phyloP scores from a whole-genome alignment of 1,140 invertebrate genomes.

The Drosophila rufa region DNA sequence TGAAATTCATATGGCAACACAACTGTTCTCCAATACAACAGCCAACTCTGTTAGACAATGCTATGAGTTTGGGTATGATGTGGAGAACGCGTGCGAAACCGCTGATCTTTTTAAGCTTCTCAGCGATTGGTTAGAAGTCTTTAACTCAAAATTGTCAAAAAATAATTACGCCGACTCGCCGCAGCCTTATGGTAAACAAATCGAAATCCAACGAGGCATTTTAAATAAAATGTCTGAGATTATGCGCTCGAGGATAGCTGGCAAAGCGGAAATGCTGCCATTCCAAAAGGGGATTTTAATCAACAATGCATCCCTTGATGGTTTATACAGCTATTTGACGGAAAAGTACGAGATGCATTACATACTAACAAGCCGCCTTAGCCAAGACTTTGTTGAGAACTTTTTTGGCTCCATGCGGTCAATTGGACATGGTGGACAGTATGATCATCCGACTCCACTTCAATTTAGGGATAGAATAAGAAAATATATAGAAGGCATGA shows the following conservation, averaged over 20 bases:
- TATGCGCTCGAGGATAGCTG: neutral
- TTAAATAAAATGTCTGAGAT: neutral
- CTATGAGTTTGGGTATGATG: neutral
- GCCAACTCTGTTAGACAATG: neutral
- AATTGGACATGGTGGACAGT: conserved; percentile 2
- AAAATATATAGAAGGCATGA: conserved; percentile 6
- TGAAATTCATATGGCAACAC: neutral
- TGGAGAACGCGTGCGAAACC: neutral
- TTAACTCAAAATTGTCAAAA: neutral
- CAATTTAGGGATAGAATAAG: conserved; percentile 4
- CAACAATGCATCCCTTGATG: conserved; percentile 5
- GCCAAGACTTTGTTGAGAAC: neutral
- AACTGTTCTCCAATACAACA: neutral
- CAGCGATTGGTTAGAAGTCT: neutral
- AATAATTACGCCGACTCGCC: neutral
- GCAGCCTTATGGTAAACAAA: neutral
- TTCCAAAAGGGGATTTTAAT: conserved; percentile 1
- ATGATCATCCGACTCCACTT: conserved; percentile 1
- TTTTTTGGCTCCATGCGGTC: conserved; percentile 1
- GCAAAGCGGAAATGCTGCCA: neutral
- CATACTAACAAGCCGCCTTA: neutral
- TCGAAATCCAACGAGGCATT: neutral
- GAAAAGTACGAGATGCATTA: neutral
- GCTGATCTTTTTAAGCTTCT: neutral
- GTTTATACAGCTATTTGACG: neutral